Conservation (phyloP, 2,888 invertebrate genomes). For the Drosophila pegasa region DNA sequence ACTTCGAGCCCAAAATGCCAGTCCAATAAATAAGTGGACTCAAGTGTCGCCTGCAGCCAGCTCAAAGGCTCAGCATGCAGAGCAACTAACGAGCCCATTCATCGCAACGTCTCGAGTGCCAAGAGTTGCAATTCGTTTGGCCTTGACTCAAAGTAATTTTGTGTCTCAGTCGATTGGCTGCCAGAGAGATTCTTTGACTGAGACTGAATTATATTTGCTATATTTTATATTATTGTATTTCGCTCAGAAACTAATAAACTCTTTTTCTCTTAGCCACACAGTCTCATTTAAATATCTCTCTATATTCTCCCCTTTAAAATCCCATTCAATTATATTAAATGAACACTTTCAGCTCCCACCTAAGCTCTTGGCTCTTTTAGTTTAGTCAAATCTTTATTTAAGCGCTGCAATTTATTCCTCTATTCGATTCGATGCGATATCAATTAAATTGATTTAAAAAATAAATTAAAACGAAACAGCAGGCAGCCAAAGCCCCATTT, state of each 20-base stretch:
- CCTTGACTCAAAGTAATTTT: conserved; percentile 5
- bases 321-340: not conserved
- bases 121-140: conserved; percentile 13
- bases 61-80: conserved; percentile 12
- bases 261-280: no score
- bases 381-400: not conserved
- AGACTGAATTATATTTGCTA: no score
- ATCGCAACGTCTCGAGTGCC: not conserved
- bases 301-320: not conserved
- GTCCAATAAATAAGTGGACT: conserved; percentile 14
- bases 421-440: conserved; percentile 21
- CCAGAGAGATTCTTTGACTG: conserved; percentile 7
- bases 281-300: not conserved
- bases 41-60: conserved; percentile 9
- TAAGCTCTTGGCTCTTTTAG: not conserved
- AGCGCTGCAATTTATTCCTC: not conserved
- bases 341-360: not conserved
- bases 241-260: no score
- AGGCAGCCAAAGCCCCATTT: conserved; percentile 12
- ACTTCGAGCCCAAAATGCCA: conserved; percentile 8
- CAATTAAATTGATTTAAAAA: conserved; percentile 53
- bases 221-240: no score
- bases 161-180: conserved; percentile 11
- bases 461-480: conserved; percentile 9
- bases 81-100: not conserved